Conservation (phyloP, 1,140 invertebrate species). For the Drosophila littoralis region DNA sequence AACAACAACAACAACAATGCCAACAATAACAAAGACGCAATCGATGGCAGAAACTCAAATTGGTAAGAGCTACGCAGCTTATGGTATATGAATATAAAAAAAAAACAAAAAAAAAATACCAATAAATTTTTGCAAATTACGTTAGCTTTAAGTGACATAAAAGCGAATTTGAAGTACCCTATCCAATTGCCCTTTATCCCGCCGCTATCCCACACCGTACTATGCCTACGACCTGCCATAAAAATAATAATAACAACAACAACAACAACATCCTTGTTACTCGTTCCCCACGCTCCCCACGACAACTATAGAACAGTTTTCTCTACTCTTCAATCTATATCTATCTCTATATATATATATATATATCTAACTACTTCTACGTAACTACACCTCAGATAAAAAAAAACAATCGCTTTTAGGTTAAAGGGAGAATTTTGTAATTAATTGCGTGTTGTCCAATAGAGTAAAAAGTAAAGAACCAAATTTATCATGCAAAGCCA, state of each 20-base stretch:
- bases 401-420: slow-evolving; percentile 81
- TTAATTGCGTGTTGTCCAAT: slow-evolving; percentile 66
- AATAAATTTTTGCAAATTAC: slow-evolving; percentile 43
- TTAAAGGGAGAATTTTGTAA: slow-evolving; percentile 83
- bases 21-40: slow-evolving; percentile 69
- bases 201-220: slow-evolving; percentile 51
- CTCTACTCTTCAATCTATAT: slow-evolving; percentile 59
- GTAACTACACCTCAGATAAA: slow-evolving; percentile 62
- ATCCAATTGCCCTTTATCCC: slow-evolving; percentile 27
- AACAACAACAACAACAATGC: slow-evolving; percentile 57
- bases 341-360: slow-evolving; percentile 57
- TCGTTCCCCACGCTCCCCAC: slow-evolving; percentile 57
- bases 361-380: slow-evolving; percentile 42
- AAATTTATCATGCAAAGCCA: slow-evolving; percentile 33
- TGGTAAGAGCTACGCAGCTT: slow-evolving; percentile 69
- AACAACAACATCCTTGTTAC: slow-evolving; percentile 63
- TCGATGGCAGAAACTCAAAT: slow-evolving; percentile 71
- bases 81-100: slow-evolving; percentile 37
- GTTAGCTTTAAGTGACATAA: slow-evolving; percentile 80
- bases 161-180: slow-evolving; percentile 77
- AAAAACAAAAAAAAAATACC: slow-evolving; percentile 12
- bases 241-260: slow-evolving; percentile 37
- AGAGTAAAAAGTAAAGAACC: slow-evolving; percentile 40
- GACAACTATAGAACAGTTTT: slow-evolving; percentile 70
- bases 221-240: slow-evolving; percentile 50